phyloP scores from a whole-genome alignment of 2,797 vertebrate genomes.

The Kryptopterus vitreolus region DNA sequence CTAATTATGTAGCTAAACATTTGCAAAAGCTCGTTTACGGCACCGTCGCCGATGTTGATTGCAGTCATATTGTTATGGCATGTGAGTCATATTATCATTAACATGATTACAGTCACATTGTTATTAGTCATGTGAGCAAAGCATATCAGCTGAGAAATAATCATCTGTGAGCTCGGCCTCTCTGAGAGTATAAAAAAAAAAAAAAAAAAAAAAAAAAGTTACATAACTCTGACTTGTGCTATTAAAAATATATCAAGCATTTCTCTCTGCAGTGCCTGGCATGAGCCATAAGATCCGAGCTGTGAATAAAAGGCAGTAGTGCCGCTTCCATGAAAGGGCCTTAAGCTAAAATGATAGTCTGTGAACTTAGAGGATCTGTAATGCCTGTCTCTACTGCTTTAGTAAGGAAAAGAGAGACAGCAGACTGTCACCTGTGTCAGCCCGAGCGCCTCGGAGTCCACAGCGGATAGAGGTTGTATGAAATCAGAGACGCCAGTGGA shows the following conservation, averaged over 20 bases:
- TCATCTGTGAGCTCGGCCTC: constrained; percentile 29
- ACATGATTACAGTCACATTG: constrained; percentile 29
- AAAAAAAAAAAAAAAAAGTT: not conserved
- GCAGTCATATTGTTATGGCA: constrained; percentile 8
- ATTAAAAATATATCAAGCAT: constrained; percentile 30
- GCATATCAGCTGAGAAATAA: constrained; percentile 40
- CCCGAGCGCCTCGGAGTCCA: constrained; percentile 37
- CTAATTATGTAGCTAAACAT: constrained; percentile 49
- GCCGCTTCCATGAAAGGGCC: constrained; percentile 42
- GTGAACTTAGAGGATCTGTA: constrained; percentile 32
- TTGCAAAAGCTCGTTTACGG: constrained; percentile 37
- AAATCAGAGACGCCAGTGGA: constrained; percentile 48
- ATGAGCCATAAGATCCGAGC: constrained; percentile 29
- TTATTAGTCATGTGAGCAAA: constrained; percentile 22
- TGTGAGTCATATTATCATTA: no score
- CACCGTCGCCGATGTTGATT: constrained; percentile 36
- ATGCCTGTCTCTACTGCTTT: constrained; percentile 39
- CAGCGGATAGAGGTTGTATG: constrained; percentile 46
- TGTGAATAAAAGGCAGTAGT: constrained; percentile 33
- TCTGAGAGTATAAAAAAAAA: not conserved
- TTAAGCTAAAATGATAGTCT: constrained; percentile 44
- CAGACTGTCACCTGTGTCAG: constrained; percentile 50
- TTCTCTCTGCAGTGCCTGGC: constrained; percentile 21
- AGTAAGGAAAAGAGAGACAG: constrained; percentile 31
- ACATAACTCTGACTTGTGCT: constrained; percentile 8